A percentile compares a stretch with the other conserved stretches of the same genome.
phyloP scores from a whole-genome alignment of 2,888 invertebrate genomes.

The Nudaria mundana region DNA sequence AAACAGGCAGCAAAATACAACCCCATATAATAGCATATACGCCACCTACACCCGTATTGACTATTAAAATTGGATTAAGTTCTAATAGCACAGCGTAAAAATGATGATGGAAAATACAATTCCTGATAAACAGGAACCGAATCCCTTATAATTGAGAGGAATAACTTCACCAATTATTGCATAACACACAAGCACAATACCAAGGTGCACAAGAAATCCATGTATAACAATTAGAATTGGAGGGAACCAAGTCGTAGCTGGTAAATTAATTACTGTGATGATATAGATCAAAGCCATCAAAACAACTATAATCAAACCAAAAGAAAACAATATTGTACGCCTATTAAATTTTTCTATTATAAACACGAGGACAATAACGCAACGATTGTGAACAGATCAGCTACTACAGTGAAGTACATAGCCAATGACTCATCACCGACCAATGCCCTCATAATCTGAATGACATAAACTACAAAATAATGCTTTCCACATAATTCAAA shows the following conservation, averaged over 20 bases:
- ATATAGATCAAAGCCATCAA: constrained; percentile 38
- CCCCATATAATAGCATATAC: constrained; percentile 39
- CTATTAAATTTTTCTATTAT: constrained; percentile 36
- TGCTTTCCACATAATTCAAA: constrained; percentile 43
- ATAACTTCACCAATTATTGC: constrained; percentile 42
- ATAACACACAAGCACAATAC: constrained; percentile 39
- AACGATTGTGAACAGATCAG: constrained; percentile 36
- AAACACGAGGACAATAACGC: constrained; percentile 33
- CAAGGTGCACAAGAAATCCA: constrained; percentile 33
- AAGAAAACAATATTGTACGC: constrained; percentile 36
- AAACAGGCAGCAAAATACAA: constrained; percentile 31
- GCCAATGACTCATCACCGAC: constrained; percentile 34
- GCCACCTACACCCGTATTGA: constrained; percentile 33
- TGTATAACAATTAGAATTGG: constrained; percentile 38
- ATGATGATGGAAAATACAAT: constrained; percentile 36
- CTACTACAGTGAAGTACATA: constrained; percentile 37
- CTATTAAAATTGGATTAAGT: constrained; percentile 41
- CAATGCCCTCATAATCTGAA: constrained; percentile 41
- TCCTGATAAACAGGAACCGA: constrained; percentile 35
- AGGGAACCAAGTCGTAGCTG: constrained; percentile 29
- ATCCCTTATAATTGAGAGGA: constrained; percentile 44
- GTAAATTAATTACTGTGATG: constrained; percentile 28
- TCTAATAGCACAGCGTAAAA: constrained; percentile 38
- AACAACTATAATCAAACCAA: constrained; percentile 30
- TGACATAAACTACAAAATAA: constrained; percentile 39